Conservation (phyloP, 2,888 invertebrate genomes). For the Lapara coniferarum region DNA sequence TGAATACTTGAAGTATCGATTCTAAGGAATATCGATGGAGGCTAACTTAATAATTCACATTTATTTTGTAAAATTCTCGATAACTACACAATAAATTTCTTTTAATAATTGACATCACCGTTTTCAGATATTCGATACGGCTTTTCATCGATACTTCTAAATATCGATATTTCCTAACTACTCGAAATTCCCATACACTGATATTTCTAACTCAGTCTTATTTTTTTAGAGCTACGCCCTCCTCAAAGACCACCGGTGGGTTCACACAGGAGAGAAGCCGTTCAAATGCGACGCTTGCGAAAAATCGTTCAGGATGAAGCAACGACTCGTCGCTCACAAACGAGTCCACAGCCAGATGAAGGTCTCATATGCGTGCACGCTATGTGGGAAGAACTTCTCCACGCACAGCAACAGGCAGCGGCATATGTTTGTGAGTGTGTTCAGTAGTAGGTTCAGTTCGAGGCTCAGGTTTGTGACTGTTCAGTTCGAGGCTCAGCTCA, state of each 20-base stretch:
- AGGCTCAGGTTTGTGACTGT: too few relatives aligned
- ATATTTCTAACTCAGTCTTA: background rate
- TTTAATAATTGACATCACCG: too few relatives aligned
- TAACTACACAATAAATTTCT: too few relatives aligned
- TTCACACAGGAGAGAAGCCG: constrained; percentile 73
- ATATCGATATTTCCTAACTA: too few relatives aligned
- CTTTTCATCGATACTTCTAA: too few relatives aligned
- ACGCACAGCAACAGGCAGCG: constrained; percentile 71
- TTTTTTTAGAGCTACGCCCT: constrained; percentile 66
- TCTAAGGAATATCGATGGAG: too few relatives aligned
- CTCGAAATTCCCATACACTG: background rate
- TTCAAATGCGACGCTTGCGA: constrained; percentile 74
- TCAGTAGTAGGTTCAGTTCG: too few relatives aligned
- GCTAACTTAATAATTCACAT: too few relatives aligned
- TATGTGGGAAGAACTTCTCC: constrained; percentile 74
- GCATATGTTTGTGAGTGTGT: constrained; percentile 74
- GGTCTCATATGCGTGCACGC: constrained; percentile 66
- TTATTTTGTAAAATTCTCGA: too few relatives aligned
- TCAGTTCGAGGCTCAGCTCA: too few relatives aligned
- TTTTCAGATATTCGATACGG: too few relatives aligned
- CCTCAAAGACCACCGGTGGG: constrained; percentile 74
- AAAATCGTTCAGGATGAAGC: constrained; percentile 73
- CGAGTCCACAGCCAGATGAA: constrained; percentile 61
- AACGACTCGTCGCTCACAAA: constrained; percentile 71
- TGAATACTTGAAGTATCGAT: too few relatives aligned